phyloP scores from a whole-genome alignment of 2,888 invertebrate species.

The Tupiocoris notatus region DNA sequence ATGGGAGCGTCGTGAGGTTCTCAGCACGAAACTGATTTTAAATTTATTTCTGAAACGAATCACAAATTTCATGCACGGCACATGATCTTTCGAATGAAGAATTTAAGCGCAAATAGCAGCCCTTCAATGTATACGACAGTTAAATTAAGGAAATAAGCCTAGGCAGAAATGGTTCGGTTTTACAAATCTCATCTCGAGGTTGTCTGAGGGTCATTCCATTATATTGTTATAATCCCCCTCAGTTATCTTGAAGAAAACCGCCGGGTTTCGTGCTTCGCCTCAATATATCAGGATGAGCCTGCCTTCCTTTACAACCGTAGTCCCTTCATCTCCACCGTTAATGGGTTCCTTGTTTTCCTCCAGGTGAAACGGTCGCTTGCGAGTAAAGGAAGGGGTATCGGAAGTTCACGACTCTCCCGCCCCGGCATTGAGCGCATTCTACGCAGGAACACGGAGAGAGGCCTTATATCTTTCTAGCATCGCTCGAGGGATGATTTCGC shows the following conservation, averaged over 20 bases:
- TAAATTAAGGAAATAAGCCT: neutral
- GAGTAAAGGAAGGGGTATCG: neutral
- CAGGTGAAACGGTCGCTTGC: neutral
- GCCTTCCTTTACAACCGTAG: neutral
- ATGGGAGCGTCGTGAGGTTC: too few relatives aligned
- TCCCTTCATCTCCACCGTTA: neutral
- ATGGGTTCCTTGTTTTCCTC: neutral
- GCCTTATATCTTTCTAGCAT: neutral
- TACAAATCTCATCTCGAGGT: neutral
- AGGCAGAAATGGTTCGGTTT: neutral
- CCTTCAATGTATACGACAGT: too few relatives aligned
- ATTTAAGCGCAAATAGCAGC: too few relatives aligned
- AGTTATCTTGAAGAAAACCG: slow-evolving; percentile 18
- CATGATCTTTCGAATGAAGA: too few relatives aligned
- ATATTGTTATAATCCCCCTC: slow-evolving; percentile 9
- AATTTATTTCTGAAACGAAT: too few relatives aligned
- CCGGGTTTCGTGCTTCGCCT: slow-evolving; percentile 6
- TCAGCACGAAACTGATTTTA: too few relatives aligned
- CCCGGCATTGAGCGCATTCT: neutral
- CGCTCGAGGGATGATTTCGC: neutral
- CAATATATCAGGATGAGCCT: slow-evolving; percentile 14
- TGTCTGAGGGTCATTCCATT: neutral
- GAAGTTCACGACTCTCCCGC: neutral
- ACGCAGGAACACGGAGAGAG: neutral
- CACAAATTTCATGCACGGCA: too few relatives aligned